Conservation (phyloP, 2,797 vertebrate genomes). For the Sebastes cheni region DNA sequence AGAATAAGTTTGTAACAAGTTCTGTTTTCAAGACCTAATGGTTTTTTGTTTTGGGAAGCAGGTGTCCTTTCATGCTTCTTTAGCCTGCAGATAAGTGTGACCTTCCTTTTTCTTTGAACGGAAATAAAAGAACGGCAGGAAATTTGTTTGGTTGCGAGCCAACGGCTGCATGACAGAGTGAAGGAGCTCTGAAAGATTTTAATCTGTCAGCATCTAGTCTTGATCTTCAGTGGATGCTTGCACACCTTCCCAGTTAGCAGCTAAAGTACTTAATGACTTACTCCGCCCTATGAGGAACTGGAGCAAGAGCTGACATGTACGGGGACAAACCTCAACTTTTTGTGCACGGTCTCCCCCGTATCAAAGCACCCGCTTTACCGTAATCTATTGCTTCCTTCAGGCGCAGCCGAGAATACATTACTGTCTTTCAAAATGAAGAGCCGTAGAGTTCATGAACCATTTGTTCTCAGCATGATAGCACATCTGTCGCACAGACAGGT, state of each 20-base stretch:
- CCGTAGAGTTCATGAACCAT: constrained; percentile 32
- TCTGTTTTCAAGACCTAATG: constrained; percentile 20
- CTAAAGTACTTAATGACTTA: constrained; percentile 64
- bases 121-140: constrained; percentile 18
- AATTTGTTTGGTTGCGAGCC: constrained; percentile 33
- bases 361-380: constrained; percentile 28
- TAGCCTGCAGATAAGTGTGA: constrained; percentile 25
- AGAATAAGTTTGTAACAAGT: constrained; percentile 38
- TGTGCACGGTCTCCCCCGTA: constrained; percentile 28
- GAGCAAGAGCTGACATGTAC: constrained; percentile 68
- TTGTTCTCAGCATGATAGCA: background rate
- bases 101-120: constrained; percentile 1
- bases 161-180: constrained; percentile 9
- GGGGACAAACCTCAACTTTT: constrained; percentile 30
- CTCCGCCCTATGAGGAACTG: constrained; percentile 12
- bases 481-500: background rate
- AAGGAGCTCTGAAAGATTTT: constrained; percentile 13
- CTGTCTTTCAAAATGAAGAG: constrained; percentile 32
- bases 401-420: constrained; percentile 15
- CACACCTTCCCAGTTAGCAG: constrained; percentile 33
- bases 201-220: constrained; percentile 26
- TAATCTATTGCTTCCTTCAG: constrained; percentile 29
- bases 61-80: background rate
- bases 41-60: constrained; percentile 8
- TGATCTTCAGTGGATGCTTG: constrained; percentile 32